Evolutionary conservation across 2,797 vertebrate species (phyloP).

Genomic region (Somateria mollissima): DNA sequence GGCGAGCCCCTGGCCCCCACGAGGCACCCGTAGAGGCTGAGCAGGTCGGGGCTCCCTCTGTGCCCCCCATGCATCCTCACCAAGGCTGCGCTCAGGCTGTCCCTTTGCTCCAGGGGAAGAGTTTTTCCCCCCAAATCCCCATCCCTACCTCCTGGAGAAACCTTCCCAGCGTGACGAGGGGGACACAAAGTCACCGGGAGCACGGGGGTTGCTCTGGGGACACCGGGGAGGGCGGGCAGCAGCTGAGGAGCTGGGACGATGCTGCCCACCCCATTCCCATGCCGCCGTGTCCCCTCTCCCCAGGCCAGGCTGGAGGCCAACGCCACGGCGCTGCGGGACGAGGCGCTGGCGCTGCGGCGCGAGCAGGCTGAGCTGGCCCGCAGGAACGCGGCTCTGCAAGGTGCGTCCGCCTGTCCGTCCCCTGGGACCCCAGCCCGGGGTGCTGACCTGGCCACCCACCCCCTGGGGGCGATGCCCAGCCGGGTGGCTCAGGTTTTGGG

Average conservation of each 20-base stretch:
- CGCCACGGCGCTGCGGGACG: background rate
- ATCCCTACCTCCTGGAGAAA: accelerated
- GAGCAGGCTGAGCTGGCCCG: background rate
- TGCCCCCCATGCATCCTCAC: background rate
- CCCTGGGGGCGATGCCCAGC: accelerated
- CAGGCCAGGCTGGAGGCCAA: slow-evolving; percentile 40
- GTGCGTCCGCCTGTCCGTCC: background rate
- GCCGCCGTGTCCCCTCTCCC: background rate
- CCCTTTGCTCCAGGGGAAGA: no score
- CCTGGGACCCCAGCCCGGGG: background rate
- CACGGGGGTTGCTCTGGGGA: background rate
- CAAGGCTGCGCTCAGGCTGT: background rate
- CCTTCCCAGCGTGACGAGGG: accelerated
- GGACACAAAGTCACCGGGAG: background rate
- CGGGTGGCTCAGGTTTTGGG: accelerated
- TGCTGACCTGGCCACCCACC: accelerated
- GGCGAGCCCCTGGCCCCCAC: background rate
- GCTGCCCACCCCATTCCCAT: background rate
- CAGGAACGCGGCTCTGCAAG: background rate
- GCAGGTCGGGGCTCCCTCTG: background rate
- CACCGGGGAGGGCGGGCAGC: background rate
- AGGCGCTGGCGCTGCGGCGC: background rate
- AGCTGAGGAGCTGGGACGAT: accelerated
- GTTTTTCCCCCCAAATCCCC: background rate
- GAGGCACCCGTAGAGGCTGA: no score